A percentile compares a stretch with the other conserved stretches of the same genome.
phyloP scores from a whole-genome alignment of 1,140 invertebrate species.

The Rhysida immarginata region DNA sequence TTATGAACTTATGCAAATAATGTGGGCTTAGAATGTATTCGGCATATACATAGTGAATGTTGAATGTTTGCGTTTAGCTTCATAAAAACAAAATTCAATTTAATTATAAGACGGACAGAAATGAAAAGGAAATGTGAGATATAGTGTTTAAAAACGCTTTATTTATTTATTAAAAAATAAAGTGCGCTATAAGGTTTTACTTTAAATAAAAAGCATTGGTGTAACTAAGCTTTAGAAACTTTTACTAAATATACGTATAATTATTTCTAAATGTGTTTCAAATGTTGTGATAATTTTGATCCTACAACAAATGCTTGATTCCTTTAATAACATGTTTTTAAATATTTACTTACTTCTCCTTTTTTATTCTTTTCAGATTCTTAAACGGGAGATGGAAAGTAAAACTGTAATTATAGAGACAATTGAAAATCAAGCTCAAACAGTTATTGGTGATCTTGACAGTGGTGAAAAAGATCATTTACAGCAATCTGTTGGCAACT shows the following conservation, averaged over 20 bases:
- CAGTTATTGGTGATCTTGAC: not conserved
- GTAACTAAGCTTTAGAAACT: not conserved
- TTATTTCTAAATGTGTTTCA: not conserved
- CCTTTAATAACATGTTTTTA: too few species aligned
- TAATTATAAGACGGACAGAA: too few species aligned
- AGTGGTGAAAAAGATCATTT: constrained; percentile 6
- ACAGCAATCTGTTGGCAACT: not conserved
- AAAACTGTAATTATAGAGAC: constrained; percentile 8
- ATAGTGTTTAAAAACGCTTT: too few species aligned
- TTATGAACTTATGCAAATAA: too few species aligned
- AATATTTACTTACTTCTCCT: not conserved
- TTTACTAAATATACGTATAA: not conserved
- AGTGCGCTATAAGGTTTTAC: not conserved
- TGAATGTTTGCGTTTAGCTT: too few species aligned
- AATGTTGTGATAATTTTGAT: not conserved
- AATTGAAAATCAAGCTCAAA: not conserved
- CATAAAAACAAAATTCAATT: too few species aligned
- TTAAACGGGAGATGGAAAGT: not conserved
- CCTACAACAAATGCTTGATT: too few species aligned
- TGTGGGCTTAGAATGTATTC: too few species aligned
- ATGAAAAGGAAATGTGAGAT: too few species aligned
- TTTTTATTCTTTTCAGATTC: not conserved
- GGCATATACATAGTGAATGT: too few species aligned
- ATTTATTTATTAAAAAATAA: too few species aligned
- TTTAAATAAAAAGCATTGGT: not conserved